Evolutionary conservation across 1,140 invertebrate species (phyloP).

Genomic region (Uloborus diversus): DNA sequence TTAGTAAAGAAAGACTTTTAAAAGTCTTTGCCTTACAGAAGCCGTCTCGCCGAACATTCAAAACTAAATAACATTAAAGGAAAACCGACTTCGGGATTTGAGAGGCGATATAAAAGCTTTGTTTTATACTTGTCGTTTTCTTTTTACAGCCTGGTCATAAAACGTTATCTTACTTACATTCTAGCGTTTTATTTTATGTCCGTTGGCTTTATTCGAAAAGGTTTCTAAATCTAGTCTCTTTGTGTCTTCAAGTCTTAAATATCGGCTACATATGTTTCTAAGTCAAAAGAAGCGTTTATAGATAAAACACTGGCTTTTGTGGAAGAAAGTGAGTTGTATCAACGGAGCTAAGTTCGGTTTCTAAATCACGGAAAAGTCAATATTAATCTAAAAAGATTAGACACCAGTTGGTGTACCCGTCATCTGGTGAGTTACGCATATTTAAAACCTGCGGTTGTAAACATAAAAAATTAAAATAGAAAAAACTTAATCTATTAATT

Average conservation of each 20-base stretch:
- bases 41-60: not conserved
- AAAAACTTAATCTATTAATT: no score
- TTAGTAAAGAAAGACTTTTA: not conserved
- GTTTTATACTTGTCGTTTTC: conserved; percentile 46
- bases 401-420: no score
- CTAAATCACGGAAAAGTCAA: no score
- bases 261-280: not conserved
- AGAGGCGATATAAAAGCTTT: conserved; percentile 21
- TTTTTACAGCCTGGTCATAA: conserved; percentile 28
- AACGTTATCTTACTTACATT: conserved; percentile 36
- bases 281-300: not conserved
- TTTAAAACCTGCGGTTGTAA: no score
- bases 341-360: no score
- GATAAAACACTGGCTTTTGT: no score
- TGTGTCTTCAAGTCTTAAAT: not conserved
- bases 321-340: no score
- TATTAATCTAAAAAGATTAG: no score
- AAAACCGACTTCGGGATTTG: conserved; percentile 18
- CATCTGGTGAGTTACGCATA: no score
- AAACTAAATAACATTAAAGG: conserved; percentile 43
- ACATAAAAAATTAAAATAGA: no score
- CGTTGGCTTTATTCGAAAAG: not conserved
- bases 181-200: conserved; percentile 22
- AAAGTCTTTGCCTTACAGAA: not conserved
- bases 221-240: not conserved